Evolutionary conservation across 2,888 invertebrate species (phyloP), one percentile per base, ranked within the genome.

Genomic region (Pemphredon lugubris): DNA sequence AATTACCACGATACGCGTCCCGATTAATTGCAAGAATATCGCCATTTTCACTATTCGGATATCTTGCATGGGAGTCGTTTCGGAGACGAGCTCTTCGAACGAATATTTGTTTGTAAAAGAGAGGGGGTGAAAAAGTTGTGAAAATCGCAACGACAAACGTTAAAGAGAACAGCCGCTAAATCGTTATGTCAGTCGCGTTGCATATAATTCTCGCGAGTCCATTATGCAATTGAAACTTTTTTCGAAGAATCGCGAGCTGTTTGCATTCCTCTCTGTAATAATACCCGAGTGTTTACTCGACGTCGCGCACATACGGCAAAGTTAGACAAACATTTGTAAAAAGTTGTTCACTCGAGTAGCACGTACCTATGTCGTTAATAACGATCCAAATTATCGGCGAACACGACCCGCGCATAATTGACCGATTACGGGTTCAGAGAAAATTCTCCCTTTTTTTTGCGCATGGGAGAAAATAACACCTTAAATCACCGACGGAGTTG

Each of bases 241-340:
- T 63, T 50, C 67, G 6, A 50, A 30, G 55, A 67, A 67, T 45
- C 44, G 32, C 16, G 20, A 4, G 11, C 26, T 64, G 45, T 68
- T 64, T 64, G 63, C 64, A 64, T 64, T 64, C 57, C 58, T 47
- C 32, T 32, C 30, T 39, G 47, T 32, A 26, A 53, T 16, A 51
- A 64, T 32, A 26, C 40, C 21, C 3, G 1, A 39, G 26, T 13
- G 53, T 40, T 54, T 59, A 26, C 11, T 26, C 48, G 48, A 11
- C 47, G 39, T 54, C 37, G 58, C 58, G 39, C 21, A 37, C 20
- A n/a, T n/a, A n/a, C 21, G 13, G 0, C 30, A 18, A 30, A n/a
- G n/a, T 18, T 39, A 16, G 37, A n/a, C 34, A 45, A 70, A 70
- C 59, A 51, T 55, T n/a, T 16, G 21, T 14, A n/a, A 50, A 34